Evolutionary conservation across 2,797 vertebrate genomes (phyloP).

Genomic region (Threskiornis aethiopicus): DNA sequence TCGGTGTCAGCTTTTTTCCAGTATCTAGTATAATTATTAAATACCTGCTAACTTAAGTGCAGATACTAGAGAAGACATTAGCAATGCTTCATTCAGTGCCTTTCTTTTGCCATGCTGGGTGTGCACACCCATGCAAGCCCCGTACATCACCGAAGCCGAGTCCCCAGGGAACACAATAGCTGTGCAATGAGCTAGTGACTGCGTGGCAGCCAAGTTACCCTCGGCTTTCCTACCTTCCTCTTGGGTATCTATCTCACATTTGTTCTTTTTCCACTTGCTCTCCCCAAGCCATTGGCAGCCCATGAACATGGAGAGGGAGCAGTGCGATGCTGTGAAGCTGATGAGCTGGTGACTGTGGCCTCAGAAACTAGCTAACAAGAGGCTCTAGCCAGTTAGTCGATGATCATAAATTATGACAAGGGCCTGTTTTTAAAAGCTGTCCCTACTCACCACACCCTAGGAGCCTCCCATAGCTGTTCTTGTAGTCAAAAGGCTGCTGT

Average conservation of each 20-base stretch:
- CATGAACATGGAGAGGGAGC: not conserved
- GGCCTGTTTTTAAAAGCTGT: not conserved
- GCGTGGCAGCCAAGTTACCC: fast-evolving
- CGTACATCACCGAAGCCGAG: fast-evolving
- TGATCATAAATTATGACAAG: not conserved
- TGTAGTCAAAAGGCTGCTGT: not conserved
- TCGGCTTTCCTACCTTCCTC: not conserved
- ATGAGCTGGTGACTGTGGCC: not conserved
- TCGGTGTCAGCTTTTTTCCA: too few relatives aligned
- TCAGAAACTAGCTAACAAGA: not conserved
- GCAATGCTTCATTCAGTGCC: too few relatives aligned
- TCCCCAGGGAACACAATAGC: not conserved
- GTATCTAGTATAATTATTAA: not conserved
- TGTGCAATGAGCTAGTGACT: not conserved
- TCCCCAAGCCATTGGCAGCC: not conserved
- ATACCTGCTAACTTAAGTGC: too few relatives aligned
- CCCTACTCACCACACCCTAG: too few relatives aligned
- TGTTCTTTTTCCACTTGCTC: not conserved
- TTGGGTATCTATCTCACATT: not conserved
- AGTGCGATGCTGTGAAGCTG: too few relatives aligned
- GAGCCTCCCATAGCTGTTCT: not conserved
- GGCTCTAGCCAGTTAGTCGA: not conserved
- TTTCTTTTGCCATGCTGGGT: not conserved
- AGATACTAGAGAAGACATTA: not conserved
- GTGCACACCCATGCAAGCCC: not conserved